These are phyloP conservation scores for Microcaecilia unicolor DNA, from an alignment of 2,797 vertebrate species.

Conservation along the genomic window DNA sequence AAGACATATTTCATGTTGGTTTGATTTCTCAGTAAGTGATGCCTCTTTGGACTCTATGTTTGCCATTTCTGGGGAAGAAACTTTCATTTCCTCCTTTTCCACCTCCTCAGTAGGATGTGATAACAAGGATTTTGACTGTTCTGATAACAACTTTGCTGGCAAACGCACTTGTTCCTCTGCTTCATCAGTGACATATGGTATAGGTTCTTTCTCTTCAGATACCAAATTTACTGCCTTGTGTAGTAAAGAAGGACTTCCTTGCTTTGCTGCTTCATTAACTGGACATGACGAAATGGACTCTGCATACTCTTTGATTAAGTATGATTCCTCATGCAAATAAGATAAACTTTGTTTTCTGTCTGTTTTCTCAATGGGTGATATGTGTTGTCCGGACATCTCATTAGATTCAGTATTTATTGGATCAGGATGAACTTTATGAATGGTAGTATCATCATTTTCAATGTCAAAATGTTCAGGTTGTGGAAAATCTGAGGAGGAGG, in stretches of 20 bases:
- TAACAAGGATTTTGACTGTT: neutral
- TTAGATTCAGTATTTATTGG: slow-evolving; percentile 16
- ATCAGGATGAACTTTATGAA: slow-evolving; percentile 5
- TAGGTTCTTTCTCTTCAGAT: neutral
- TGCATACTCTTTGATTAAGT: neutral
- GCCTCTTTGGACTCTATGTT: too few species aligned
- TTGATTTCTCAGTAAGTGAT: too few species aligned
- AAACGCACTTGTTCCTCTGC: neutral
- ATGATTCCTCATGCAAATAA: neutral
- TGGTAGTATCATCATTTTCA: neutral
- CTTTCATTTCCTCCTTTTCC: neutral
- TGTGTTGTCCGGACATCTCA: too few species aligned
- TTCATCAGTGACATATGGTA: neutral
- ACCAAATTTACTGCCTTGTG: neutral
- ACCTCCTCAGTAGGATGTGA: neutral
- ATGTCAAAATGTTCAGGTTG: neutral
- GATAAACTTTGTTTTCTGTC: neutral
- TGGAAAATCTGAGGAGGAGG: neutral
- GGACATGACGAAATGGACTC: neutral
- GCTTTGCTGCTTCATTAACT: neutral
- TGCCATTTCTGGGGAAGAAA: neutral
- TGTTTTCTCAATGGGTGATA: too few species aligned
- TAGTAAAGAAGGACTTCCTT: neutral
- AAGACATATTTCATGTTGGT: too few species aligned
- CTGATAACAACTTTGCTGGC: neutral